Conservation (phyloP, 2,888 invertebrate species). For the Tubulanus polymorphus region DNA sequence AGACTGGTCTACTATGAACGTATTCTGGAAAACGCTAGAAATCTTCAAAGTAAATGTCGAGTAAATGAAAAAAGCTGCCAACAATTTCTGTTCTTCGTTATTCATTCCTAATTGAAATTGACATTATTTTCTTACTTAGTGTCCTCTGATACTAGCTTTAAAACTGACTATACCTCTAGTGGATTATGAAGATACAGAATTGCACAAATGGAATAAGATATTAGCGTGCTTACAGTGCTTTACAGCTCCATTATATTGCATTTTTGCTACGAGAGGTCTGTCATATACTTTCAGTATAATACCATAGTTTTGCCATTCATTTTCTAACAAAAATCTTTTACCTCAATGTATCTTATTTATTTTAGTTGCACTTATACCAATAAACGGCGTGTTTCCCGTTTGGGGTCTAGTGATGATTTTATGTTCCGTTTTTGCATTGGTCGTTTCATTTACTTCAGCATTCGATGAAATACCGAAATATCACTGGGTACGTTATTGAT, state of each 20-base stretch:
- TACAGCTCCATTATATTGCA: conserved; percentile 54
- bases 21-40: conserved; percentile 47
- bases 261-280: conserved; percentile 48
- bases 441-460: conserved; percentile 47
- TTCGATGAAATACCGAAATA: conserved; percentile 47
- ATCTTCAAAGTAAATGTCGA: conserved; percentile 50
- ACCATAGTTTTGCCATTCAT: background rate
- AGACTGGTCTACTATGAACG: conserved; percentile 51
- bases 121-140: conserved; percentile 38
- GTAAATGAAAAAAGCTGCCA: too few relatives aligned
- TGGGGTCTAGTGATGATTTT: conserved; percentile 39
- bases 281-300: background rate
- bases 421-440: conserved; percentile 32
- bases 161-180: conserved; percentile 61
- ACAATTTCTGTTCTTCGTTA: too few relatives aligned
- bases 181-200: conserved; percentile 54
- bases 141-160: conserved; percentile 58
- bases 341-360: conserved; percentile 8
- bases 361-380: conserved; percentile 29
- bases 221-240: conserved; percentile 59
- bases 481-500: conserved; percentile 40
- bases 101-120: too few relatives aligned
- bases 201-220: conserved; percentile 61
- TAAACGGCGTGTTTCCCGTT: conserved; percentile 40
- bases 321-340: background rate